Conservation (phyloP, 2,797 vertebrate species). For the Tamandua tetradactyla region DNA sequence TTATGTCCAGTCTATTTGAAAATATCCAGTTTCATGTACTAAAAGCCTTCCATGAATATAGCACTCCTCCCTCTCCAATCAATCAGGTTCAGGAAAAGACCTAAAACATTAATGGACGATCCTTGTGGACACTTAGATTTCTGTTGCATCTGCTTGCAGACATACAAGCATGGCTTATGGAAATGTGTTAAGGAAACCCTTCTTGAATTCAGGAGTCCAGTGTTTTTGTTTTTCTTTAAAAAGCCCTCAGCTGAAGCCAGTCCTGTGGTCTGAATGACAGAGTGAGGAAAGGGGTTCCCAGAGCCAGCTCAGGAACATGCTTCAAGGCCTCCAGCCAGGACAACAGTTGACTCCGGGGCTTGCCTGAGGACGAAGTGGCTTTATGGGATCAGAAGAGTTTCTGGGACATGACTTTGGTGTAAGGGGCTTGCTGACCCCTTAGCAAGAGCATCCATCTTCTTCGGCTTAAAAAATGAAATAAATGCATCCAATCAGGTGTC, state of each 20-base stretch:
- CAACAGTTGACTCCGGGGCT: not conserved
- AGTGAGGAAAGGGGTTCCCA: not conserved
- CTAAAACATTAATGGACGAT: not conserved
- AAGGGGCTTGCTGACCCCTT: not conserved
- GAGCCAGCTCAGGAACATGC: not conserved
- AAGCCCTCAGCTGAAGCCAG: not conserved
- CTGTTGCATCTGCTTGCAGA: not conserved
- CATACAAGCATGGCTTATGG: not conserved
- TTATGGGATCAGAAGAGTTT: not conserved
- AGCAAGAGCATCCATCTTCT: not conserved
- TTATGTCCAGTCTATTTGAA: not conserved
- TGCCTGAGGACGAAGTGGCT: not conserved
- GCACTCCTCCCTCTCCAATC: not conserved
- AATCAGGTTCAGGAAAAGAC: not conserved
- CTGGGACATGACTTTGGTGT: not conserved
- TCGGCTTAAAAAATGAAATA: not conserved
- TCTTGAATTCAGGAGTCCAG: rapidly evolving
- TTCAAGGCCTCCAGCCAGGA: not conserved
- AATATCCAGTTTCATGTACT: not conserved
- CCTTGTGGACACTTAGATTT: not conserved
- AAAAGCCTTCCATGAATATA: slow-evolving; percentile 19
- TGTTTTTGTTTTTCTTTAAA: not conserved
- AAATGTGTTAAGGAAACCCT: not conserved
- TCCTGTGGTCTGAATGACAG: not conserved
- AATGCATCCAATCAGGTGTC: not conserved